Base-by-base conservation (phyloP, 1,140 invertebrate genomes). In the Bombus difficillimus region DNA sequence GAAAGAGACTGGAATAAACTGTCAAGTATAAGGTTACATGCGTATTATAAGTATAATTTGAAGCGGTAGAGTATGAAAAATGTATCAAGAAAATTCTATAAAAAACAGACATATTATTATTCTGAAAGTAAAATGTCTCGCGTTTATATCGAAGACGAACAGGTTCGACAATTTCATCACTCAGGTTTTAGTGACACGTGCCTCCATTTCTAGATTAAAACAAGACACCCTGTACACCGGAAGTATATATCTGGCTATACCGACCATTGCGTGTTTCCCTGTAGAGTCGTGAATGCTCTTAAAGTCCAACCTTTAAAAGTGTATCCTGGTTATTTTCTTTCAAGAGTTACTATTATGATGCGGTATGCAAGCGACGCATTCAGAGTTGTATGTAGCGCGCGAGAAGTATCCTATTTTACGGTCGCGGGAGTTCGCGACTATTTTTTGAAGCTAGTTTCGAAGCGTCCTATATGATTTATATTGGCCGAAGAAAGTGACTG, bases 391-490 rank as follows among this genome's bases (percentile, higher is more conserved):
- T 47, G n/a, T 47, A 71, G n/a, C 59, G 41, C n/a, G 4, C 12
- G 39, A 34, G 71, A 75, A 75, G 41, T 12, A 68, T 53, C 47
- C 59, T 83, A 83, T 75, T 83, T 83, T 72, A 83, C 81, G 72
- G 72, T 62, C 59, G 22, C 13, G 32, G 80, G 41, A 83, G 41
- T 15, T 25, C 41, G 41, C 57, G 41, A 75, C 39, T 39, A 83
- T 83, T 83, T 77, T 62, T 74, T n/a, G 39, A n/a, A 41, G 22
- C 62, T 39, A n/a, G n/a, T 68, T 64, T 47, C 32, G 34, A 75
- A 83, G 47, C 25, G 41, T 53, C 57, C 80, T 39, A n/a, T 32
- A 73, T 82, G 53, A 74, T 82, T 82, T 82, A 82, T 74, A 43
- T 41, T 15, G 28, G 32, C 1, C 3, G 28, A 34, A 53, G 71